Base-by-base conservation (phyloP, 2,888 invertebrate genomes). In the Callinectes sapidus region DNA sequence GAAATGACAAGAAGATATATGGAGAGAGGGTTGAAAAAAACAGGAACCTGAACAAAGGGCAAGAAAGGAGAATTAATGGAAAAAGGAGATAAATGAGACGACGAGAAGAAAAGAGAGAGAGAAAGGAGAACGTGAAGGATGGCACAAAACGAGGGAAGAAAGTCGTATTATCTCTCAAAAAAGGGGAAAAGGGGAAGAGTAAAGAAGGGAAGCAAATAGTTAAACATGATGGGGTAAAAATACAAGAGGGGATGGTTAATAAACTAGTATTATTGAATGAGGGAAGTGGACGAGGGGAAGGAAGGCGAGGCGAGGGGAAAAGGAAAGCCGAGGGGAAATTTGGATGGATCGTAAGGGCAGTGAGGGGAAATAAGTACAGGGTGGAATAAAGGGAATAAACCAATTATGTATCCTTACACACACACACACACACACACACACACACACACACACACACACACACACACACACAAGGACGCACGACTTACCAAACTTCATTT, bases 391-490 rank as follows among this genome's bases (percentile, higher is more conserved):
- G 71, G 10, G 71, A 71, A 28, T 28, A 28, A 28, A 28, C 28
- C 71, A 71, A 71, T 71, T 71, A 71, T 71, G 71, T 71, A 71
- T 71, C 8, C 71, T 1, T 3, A 71, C 71, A 28, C 71, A 71
- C 71, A 71, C 71, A 71, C 71, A 71, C 71, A 71, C 71, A 71
- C 71, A 71, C 71, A 71, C 71, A 71, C 71, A 71, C 71, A 71
- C 71, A 71, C 71, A 71, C 71, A 71, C 71, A 71, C 71, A 71
- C 71, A 71, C 71, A 71, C 71, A 71, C 71, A 71, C 6, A 71
- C 71, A 71, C n/a, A n/a, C n/a, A n/a, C n/a, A n/a, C n/a, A n/a
- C n/a, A n/a, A n/a, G n/a, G 18, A 23, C n/a, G 23, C 71, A 28
- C 28, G n/a, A 61, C 16, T 61, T 28, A 61, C 13, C 16, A 16